Conservation (phyloP, 2,797 vertebrate species). For the Synanceia verrucosa region DNA sequence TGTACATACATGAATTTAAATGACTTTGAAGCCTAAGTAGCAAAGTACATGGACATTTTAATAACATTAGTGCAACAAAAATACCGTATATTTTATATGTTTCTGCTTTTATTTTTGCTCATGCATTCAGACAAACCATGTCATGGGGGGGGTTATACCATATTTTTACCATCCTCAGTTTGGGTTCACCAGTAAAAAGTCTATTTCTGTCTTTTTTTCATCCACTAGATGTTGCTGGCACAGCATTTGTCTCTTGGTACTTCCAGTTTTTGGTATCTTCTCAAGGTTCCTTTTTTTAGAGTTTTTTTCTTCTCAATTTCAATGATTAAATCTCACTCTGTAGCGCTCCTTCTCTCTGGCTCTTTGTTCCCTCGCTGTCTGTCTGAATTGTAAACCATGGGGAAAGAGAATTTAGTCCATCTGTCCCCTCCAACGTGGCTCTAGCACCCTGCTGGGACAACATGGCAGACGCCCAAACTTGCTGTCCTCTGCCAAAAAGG, state of each 20-base stretch:
- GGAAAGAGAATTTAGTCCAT: conserved; percentile 76
- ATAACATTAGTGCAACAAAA: background rate
- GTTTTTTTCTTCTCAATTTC: conserved; percentile 64
- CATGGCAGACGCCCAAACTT: conserved; percentile 68
- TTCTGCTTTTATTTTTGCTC: background rate
- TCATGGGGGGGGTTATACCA: conserved; percentile 27
- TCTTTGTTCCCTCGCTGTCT: conserved; percentile 65
- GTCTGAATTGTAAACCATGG: conserved; percentile 71
- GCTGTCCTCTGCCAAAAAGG: conserved; percentile 60
- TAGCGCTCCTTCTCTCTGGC: conserved; percentile 54
- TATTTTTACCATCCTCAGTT: conserved; percentile 37
- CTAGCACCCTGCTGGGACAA: conserved; percentile 69
- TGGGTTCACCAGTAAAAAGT: conserved; percentile 51
- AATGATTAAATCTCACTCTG: conserved; percentile 66
- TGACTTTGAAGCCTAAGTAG: background rate
- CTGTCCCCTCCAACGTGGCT: conserved; percentile 75
- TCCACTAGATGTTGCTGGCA: conserved; percentile 61
- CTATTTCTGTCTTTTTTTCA: conserved; percentile 69
- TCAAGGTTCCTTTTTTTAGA: conserved; percentile 57
- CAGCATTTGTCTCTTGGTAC: conserved; percentile 61
- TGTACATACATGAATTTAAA: conserved; percentile 42
- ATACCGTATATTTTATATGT: too few relatives aligned
- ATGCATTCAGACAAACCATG: background rate
- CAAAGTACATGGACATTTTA: background rate
- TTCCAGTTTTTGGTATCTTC: conserved; percentile 65